These are phyloP conservation scores for Oithona nana DNA, from an alignment of 2,888 invertebrate species.

Conservation along the genomic window DNA sequence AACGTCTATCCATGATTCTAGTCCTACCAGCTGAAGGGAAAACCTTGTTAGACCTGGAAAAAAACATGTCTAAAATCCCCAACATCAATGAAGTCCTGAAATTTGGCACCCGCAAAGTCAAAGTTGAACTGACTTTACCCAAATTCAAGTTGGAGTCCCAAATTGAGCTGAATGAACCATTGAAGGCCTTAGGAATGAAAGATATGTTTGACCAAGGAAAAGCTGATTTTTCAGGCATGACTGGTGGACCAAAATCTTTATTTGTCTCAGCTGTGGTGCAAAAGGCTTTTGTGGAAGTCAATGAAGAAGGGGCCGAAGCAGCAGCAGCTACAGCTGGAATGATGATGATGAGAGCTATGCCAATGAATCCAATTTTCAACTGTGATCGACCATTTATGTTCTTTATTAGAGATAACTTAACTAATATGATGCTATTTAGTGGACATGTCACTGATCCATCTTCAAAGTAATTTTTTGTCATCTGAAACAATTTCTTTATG, in stretches of 20 bases:
- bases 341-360: slow-evolving; percentile 14
- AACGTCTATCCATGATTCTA: slow-evolving; percentile 50
- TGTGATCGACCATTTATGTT: slow-evolving; percentile 13
- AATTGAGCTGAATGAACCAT: slow-evolving; percentile 40
- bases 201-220: slow-evolving; percentile 37
- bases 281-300: slow-evolving; percentile 57
- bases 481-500: too few relatives aligned
- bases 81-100: neutral
- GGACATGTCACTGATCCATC: slow-evolving; percentile 11
- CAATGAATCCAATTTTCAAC: neutral
- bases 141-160: slow-evolving; percentile 60
- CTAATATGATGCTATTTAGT: slow-evolving; percentile 6
- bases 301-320: slow-evolving; percentile 70
- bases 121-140: slow-evolving; percentile 39
- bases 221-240: slow-evolving; percentile 46
- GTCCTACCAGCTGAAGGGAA: slow-evolving; percentile 41
- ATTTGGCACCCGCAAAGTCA: neutral
- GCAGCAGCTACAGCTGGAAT: slow-evolving; percentile 58
- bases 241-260: slow-evolving; percentile 32
- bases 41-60: neutral
- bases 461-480: too few relatives aligned
- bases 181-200: slow-evolving; percentile 46
- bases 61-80: neutral
- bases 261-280: slow-evolving; percentile 52
- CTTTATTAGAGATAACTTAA: slow-evolving; percentile 6